A percentile compares a stretch with the other conserved stretches of the same genome.
phyloP scores from a whole-genome alignment of 2,797 vertebrate genomes.

The Delichon dasypus region DNA sequence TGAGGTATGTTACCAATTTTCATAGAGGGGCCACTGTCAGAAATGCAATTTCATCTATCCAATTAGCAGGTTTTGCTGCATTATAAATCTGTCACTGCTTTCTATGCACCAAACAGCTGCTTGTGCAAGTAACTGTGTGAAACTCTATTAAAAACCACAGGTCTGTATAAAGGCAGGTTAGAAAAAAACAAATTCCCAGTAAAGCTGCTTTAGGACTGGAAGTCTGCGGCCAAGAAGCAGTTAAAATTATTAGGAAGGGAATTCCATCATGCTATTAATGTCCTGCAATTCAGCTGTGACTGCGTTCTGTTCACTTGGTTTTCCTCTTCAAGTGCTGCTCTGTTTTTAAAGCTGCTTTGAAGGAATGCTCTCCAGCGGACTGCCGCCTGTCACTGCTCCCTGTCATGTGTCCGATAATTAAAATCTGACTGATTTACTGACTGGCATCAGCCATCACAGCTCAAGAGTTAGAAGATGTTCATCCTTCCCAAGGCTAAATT shows the following conservation, averaged over 20 bases:
- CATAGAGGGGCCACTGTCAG: constrained; percentile 69
- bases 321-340: constrained; percentile 68
- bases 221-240: constrained; percentile 38
- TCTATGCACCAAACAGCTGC: constrained; percentile 70
- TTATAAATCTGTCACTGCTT: constrained; percentile 73
- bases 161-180: constrained; percentile 24
- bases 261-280: constrained; percentile 66
- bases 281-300: constrained; percentile 64
- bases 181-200: neutral
- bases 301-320: constrained; percentile 51
- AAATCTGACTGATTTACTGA: constrained; percentile 90
- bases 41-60: constrained; percentile 71
- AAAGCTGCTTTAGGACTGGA: neutral
- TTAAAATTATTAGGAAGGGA: constrained; percentile 61
- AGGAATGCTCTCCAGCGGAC: constrained; percentile 82
- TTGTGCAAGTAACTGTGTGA: constrained; percentile 68
- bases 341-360: constrained; percentile 80
- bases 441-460: constrained; percentile 78
- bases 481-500: constrained; percentile 86
- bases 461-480: constrained; percentile 79
- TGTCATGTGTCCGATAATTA: constrained; percentile 89
- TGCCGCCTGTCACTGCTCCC: constrained; percentile 80
- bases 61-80: constrained; percentile 73
- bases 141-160: constrained; percentile 71
- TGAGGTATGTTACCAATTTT: constrained; percentile 67